These are phyloP conservation scores for Eupeodes latifasciatus DNA, from an alignment of 2,888 invertebrate genomes.

Conservation along the genomic window DNA sequence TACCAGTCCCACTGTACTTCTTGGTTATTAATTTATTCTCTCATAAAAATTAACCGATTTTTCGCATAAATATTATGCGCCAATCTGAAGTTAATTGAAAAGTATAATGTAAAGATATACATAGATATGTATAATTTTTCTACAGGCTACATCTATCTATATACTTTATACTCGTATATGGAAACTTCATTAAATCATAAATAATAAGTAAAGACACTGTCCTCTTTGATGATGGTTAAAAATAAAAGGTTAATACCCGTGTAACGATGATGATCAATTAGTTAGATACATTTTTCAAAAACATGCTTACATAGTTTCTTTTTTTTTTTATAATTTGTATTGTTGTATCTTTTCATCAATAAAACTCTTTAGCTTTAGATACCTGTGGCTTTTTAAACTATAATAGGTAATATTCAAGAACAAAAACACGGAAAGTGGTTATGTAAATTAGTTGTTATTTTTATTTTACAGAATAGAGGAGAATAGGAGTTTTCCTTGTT, in stretches of 20 bases:
- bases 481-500: conserved; percentile 30
- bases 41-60: conserved; percentile 33
- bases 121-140: neutral
- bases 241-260: conserved; percentile 63
- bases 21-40: conserved; percentile 50
- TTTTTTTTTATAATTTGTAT: no score
- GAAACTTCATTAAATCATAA: conserved; percentile 46
- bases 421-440: conserved; percentile 67
- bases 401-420: conserved; percentile 31
- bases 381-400: neutral
- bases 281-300: conserved; percentile 40
- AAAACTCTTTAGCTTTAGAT: neutral
- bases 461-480: neutral
- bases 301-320: neutral
- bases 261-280: conserved; percentile 49
- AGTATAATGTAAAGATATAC: conserved; percentile 2
- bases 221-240: neutral
- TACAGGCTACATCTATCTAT: neutral
- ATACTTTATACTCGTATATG: conserved; percentile 25
- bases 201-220: neutral
- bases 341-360: conserved; percentile 19
- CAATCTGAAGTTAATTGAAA: conserved; percentile 59
- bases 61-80: conserved; percentile 26
- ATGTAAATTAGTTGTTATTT: conserved; percentile 56
- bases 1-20: neutral